phyloP scores from a whole-genome alignment of 2,113 vertebrate species.

The Paedocypris sp. region DNA sequence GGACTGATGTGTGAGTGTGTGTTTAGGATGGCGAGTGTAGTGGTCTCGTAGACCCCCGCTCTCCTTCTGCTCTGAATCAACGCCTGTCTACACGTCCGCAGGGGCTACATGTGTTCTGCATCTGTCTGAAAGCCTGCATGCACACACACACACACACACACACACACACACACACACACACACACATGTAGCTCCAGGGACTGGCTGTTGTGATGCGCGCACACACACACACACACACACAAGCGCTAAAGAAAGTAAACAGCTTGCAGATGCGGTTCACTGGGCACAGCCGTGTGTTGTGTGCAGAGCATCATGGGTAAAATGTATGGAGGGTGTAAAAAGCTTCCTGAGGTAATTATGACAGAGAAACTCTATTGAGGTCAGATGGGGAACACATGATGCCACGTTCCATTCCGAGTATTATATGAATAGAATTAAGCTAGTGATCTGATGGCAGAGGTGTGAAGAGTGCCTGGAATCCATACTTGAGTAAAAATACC shows the following conservation, averaged over 20 bases:
- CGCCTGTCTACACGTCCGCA: background rate
- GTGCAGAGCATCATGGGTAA: background rate
- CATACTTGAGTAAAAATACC: too few species aligned
- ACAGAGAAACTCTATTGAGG: background rate
- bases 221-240: background rate
- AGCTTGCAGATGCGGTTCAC: background rate
- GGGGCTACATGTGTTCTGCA: background rate
- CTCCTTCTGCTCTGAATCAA: background rate
- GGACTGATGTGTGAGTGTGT: too few species aligned
- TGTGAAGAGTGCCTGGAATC: too few species aligned
- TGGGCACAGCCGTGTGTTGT: background rate
- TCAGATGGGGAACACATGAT: constrained; percentile 5
- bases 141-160: background rate
- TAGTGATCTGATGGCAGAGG: background rate
- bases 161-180: background rate
- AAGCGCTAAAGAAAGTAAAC: background rate
- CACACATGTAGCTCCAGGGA: background rate
- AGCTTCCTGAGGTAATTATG: background rate
- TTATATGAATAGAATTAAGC: background rate
- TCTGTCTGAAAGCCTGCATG: background rate
- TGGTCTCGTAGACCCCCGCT: background rate
- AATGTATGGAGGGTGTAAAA: background rate
- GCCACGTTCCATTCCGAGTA: background rate
- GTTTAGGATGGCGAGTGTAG: background rate
- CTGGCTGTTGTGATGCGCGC: background rate